A percentile compares a stretch with the other conserved stretches of the same genome.
phyloP scores from a whole-genome alignment of 2,888 invertebrate species.

The Drosophila putrida region DNA sequence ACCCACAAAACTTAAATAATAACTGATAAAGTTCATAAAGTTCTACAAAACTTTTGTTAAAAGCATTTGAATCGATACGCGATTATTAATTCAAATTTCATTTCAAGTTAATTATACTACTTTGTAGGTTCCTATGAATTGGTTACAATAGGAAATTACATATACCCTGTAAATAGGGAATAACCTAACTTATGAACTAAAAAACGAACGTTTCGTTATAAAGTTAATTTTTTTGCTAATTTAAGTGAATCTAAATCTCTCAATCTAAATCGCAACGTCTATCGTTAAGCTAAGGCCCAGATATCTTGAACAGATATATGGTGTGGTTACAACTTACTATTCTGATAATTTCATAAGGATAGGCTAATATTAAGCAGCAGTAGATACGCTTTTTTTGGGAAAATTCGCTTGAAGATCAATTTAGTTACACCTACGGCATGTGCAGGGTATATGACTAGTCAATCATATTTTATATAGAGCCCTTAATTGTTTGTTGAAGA shows the following conservation, averaged over 20 bases:
- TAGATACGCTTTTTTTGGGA: too few species aligned
- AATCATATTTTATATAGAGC: background rate
- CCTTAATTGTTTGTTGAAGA: background rate
- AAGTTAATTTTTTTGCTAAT: background rate
- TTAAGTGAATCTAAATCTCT: background rate
- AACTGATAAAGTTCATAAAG: background rate
- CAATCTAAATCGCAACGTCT: background rate
- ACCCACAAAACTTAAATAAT: background rate
- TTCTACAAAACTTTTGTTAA: conserved; percentile 1
- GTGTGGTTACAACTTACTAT: background rate
- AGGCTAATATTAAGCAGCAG: background rate
- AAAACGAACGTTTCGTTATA: background rate
- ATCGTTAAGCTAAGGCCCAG: background rate
- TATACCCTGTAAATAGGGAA: conserved; percentile 1
- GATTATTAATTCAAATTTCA: conserved; percentile 21
- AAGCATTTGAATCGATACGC: conserved; percentile 12
- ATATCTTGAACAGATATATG: background rate
- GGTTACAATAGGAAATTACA: background rate
- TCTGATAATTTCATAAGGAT: background rate
- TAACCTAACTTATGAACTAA: background rate
- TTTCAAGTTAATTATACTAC: conserved; percentile 4
- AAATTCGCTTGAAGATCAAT: too few species aligned
- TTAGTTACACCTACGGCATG: too few species aligned
- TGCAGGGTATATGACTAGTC: background rate
- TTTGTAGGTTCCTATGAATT: background rate